Evolutionary conservation across 2,797 vertebrate species (phyloP), one percentile per base, ranked within the genome.

Genomic region (Anabacerthia variegaticeps): DNA sequence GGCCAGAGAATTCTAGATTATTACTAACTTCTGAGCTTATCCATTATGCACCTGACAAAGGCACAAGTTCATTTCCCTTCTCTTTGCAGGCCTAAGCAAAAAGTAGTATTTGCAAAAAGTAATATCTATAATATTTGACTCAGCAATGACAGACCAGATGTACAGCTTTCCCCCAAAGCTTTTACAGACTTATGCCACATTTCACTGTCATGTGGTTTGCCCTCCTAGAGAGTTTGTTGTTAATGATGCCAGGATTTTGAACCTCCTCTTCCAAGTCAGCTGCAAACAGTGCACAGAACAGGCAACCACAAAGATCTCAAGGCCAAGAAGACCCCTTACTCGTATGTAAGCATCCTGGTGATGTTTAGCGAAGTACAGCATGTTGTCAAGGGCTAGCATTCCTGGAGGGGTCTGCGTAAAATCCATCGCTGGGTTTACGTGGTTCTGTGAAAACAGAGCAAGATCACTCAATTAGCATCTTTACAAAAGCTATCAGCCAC

Each of bases 361-460:
- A 90, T 99, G 98, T 94, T 98, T 99, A 89, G 99, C 99, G 4
- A 99, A 99, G 97, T 99, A 99, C 55, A 99, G 97, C 99, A 99
- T 99, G 96, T 99, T 99, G 98, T 99, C 99, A 5, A 99, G 98
- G 81, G 99, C 99, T 75, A 99, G 91, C 99, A 99, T 99, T 92
- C 99, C 99, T 10, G 99, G 99, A 96, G 99, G 99, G 28, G 99
- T 99, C 98, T 99, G 99, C 0, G 99, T 99, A 92, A 99, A 99
- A 98, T 99, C 99, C 98, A 99, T 98, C 11, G 99, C 99, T n/a
- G 99, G 99, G 97, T 99, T 99, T 93, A 99, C 99, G 15, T 99
- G 99, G 93, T 99, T 99, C 99, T 99, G 97, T 66, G 65, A 59
- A 72, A 77, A 79, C 43, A 81, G 22, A 76, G 73, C 21, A 56